Evolutionary conservation across 1,140 invertebrate species (phyloP), one percentile per base, ranked within the genome.

Genomic region (Xylocopa sonorina): DNA sequence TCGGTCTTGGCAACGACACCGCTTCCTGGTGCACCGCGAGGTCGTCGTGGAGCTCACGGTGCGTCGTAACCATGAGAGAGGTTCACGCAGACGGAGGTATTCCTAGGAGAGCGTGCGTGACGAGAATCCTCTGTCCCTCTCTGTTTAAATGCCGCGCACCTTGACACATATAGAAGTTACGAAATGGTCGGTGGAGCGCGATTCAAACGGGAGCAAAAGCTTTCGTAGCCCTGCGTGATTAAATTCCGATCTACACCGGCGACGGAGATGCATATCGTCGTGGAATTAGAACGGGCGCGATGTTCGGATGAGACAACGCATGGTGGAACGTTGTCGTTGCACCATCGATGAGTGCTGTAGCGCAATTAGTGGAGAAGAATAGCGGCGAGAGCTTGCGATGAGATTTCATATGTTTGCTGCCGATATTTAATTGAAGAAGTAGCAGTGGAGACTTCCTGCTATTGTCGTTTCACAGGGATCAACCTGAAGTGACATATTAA

Each of bases 81-180:
- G 18, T 51, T 50, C 27, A 32, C 55, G 79, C 53, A 41, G 18
- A n/a, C n/a, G n/a, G n/a, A n/a, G n/a, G n/a, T n/a, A n/a, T n/a
- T n/a, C n/a, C n/a, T n/a, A n/a, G 38, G 38, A 38, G 38, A 38
- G 38, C 46, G 9, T 29, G 68, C 62, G 21, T 50, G 29, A 29
- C 16, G 21, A 38, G 14, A n/a, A 29, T n/a, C 21, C 41, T 10
- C 48, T 34, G 27, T 38, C n/a, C 38, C 43, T 53, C 48, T 67
- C 24, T 48, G 62, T 80, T n/a, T 24, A 55, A 16, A 16, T 18
- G 27, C 1, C 41, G 6, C 34, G 51, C 73, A 86, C 84, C 85
- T 87, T 86, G 85, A 86, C 85, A 86, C 64, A 81, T 74, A 86
- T 86, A 81, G 81, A 86, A 86, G 86, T 86, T 83, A 57, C 81